Evolutionary conservation across 2,113 vertebrate species (phyloP).

Genomic region (Microtus montanus): DNA sequence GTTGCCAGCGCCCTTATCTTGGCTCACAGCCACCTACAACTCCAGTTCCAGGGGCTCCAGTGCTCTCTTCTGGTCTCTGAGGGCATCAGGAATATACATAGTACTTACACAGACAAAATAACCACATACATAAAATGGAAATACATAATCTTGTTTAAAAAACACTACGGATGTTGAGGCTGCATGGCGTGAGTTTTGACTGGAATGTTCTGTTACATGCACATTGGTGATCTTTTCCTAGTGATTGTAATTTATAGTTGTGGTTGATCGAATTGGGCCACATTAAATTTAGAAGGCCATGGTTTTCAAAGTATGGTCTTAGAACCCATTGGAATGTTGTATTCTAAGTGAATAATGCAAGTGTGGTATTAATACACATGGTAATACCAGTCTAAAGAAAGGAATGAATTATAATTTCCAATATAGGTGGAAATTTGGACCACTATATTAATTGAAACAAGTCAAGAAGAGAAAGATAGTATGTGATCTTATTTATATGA

Average conservation of each 20-base stretch:
- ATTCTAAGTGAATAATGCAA: neutral
- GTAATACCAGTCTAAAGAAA: neutral
- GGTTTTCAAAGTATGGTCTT: neutral
- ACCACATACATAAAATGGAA: neutral
- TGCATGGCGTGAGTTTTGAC: neutral
- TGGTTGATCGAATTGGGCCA: neutral
- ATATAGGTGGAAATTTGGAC: neutral
- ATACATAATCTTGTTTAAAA: neutral
- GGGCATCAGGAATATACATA: neutral
- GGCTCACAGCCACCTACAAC: neutral
- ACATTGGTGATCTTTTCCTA: accelerated
- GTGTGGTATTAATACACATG: no score
- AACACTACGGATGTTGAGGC: neutral
- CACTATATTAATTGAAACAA: neutral
- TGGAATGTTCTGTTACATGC: neutral
- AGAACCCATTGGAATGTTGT: neutral
- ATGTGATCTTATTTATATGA: neutral
- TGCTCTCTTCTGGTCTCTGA: neutral
- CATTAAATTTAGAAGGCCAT: neutral
- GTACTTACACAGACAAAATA: neutral
- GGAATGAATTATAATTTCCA: neutral
- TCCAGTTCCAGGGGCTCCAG: neutral
- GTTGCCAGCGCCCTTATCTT: neutral
- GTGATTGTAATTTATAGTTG: neutral
- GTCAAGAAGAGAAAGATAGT: neutral